Evolutionary conservation across 2,888 invertebrate species (phyloP).

Genomic region (Prosopocoilus inquinatus): DNA sequence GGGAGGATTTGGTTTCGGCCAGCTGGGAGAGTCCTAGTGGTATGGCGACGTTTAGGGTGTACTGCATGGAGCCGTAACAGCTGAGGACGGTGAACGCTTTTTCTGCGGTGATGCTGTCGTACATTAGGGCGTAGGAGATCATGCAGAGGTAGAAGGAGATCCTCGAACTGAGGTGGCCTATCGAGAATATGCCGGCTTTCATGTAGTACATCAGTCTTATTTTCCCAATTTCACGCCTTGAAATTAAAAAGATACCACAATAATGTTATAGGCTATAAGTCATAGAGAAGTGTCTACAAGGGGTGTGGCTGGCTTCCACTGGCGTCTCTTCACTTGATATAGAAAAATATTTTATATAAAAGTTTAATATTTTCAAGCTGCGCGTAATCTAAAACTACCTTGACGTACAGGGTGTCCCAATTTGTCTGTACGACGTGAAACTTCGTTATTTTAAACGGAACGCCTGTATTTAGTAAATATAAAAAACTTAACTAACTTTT

Average conservation of each 20-base stretch:
- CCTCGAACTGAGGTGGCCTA: conserved; percentile 39
- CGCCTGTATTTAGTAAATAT: too few species aligned
- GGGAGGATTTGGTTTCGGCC: conserved; percentile 74
- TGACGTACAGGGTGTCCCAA: too few species aligned
- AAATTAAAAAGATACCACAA: not conserved
- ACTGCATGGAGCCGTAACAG: conserved; percentile 81
- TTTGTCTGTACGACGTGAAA: too few species aligned
- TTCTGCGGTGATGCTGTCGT: conserved; percentile 73
- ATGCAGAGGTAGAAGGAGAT: conserved; percentile 42
- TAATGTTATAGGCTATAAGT: too few species aligned
- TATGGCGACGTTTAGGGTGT: conserved; percentile 84
- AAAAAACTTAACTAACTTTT: too few species aligned
- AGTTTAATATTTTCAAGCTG: too few species aligned
- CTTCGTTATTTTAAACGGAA: too few species aligned
- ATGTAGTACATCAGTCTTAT: conserved; percentile 38
- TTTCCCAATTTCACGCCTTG: conserved; percentile 67
- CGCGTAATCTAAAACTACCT: too few species aligned
- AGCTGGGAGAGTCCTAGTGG: conserved; percentile 79
- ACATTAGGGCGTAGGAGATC: conserved; percentile 50
- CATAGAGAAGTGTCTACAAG: too few species aligned
- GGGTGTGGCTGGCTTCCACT: too few species aligned
- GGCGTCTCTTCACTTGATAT: too few species aligned
- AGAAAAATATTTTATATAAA: too few species aligned
- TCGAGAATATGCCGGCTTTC: conserved; percentile 33
- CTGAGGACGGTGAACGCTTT: conserved; percentile 86